A percentile compares a stretch with the other conserved stretches of the same genome.
Conservation (phyloP, 2,888 invertebrate species). For the Drosophila affinis region DNA sequence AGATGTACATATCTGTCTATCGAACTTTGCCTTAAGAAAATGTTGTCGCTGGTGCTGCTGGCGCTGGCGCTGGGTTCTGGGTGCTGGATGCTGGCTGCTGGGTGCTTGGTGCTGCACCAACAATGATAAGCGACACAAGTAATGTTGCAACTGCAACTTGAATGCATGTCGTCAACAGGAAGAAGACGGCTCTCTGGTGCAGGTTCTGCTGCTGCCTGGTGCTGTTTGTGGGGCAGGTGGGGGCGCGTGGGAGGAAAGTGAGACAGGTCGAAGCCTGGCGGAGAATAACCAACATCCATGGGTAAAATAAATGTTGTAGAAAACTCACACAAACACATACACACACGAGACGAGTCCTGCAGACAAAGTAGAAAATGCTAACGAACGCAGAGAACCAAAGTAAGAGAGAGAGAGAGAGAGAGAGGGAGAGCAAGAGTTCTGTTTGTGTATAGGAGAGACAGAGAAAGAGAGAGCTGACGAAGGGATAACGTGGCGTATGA, state of each 20-base stretch:
- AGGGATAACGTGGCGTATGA: constrained; percentile 70
- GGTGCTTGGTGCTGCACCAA: constrained; percentile 60
- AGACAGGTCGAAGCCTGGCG: constrained; percentile 20
- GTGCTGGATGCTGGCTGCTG: constrained; percentile 47
- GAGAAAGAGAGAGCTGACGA: constrained; percentile 40
- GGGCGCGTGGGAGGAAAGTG: neutral
- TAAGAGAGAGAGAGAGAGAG: neutral
- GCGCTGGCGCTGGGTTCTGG: constrained; percentile 25
- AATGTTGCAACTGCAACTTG: constrained; percentile 46
- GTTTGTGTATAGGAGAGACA: neutral
- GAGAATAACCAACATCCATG: constrained; percentile 37
- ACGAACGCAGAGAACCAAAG: constrained; percentile 39
- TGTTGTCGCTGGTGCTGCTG: constrained; percentile 49
- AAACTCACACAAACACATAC: constrained; percentile 27
- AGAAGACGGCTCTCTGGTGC: constrained; percentile 10
- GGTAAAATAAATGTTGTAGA: constrained; percentile 45
- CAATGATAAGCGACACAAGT: constrained; percentile 65
- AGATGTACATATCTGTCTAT: constrained; percentile 28
- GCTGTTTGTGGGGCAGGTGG: neutral
- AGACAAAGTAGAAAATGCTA: constrained; percentile 54
- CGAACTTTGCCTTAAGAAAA: constrained; percentile 57
- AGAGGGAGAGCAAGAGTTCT: neutral
- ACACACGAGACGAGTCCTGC: constrained; percentile 37
- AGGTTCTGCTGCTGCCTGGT: neutral
- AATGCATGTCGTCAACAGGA: constrained; percentile 53